These are phyloP conservation scores for Plecturocebus donacophilus DNA, from an alignment of 2,113 vertebrate species.

Conservation along the genomic window DNA sequence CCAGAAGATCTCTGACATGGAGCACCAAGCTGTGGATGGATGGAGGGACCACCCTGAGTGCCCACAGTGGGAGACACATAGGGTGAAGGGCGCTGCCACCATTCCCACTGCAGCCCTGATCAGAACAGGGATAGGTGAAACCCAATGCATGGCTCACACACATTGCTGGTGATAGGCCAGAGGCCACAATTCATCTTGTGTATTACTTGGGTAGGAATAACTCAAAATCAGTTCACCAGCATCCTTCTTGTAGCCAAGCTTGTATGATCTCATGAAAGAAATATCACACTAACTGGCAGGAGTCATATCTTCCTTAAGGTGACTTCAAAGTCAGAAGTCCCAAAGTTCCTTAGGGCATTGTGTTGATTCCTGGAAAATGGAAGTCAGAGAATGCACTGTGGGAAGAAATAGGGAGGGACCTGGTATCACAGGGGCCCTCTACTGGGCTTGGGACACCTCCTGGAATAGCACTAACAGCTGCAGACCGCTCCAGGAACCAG, in stretches of 20 bases:
- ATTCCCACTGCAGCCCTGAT: background rate
- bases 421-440: too few relatives aligned
- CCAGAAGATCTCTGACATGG: too few relatives aligned
- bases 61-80: rapidly evolving
- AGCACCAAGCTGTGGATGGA: background rate
- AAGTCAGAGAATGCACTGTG: background rate
- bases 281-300: background rate
- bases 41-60: background rate
- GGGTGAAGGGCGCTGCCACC: background rate
- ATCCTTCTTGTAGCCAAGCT: background rate
- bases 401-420: background rate
- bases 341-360: too few relatives aligned
- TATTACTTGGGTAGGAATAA: too few relatives aligned
- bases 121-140: background rate
- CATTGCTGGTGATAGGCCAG: background rate
- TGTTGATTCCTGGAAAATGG: background rate
- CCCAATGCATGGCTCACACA: background rate
- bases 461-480: background rate
- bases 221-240: background rate
- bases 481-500: background rate
- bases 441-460: too few relatives aligned
- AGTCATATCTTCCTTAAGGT: background rate
- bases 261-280: background rate
- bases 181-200: background rate
- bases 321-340: background rate